Base-by-base conservation (phyloP, 2,888 invertebrate genomes). In the Eupithecia inturbata region DNA sequence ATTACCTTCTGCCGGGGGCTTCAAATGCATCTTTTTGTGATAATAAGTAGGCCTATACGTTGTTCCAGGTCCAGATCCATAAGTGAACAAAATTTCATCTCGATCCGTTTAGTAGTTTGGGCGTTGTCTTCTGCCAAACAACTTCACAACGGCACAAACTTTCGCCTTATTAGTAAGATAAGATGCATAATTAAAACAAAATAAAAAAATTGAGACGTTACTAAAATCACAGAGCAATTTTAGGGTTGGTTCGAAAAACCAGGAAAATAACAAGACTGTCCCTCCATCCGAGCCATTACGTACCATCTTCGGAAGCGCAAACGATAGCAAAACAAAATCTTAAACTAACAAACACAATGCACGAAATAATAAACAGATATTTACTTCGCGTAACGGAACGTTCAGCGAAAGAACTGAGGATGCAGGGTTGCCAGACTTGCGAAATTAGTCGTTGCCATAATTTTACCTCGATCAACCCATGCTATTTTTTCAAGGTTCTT, bases 291-390 rank as follows among this genome's bases (percentile, higher is more conserved):
- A 53, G 19, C 71, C 45, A 53, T 60, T 41, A 62, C 63, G 41
- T 67, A 70, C 66, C n/a, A n/a, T n/a, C n/a, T 68, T 69, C 49
- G 49, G 64, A 73, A 73, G 72, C 64, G 71, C 68, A 67, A 76
- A 71, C 73, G 64, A 74, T 72, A 76, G 57, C 74, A 78, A n/a
- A 76, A 74, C 76, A 74, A 70, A 76, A 74, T 78, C 78, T 73
- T 77, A 74, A 77, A 76, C 67, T 71, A 67, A 71, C 71, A 68
- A 73, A 76, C 72, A 76, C 77, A 76, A 76, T 76, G 64, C 70
- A 75, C 70, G 64, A 78, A 77, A 79, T 79, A 77, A 74, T 79
- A 79, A 71, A 77, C 76, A 76, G 72, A 75, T 57, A 77, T 68
- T 74, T 77, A 77, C 71, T 70, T 33, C 71, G 76, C 67, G 73